Conservation (phyloP, 2,113 vertebrate genomes). For the Climacteris rufus region DNA sequence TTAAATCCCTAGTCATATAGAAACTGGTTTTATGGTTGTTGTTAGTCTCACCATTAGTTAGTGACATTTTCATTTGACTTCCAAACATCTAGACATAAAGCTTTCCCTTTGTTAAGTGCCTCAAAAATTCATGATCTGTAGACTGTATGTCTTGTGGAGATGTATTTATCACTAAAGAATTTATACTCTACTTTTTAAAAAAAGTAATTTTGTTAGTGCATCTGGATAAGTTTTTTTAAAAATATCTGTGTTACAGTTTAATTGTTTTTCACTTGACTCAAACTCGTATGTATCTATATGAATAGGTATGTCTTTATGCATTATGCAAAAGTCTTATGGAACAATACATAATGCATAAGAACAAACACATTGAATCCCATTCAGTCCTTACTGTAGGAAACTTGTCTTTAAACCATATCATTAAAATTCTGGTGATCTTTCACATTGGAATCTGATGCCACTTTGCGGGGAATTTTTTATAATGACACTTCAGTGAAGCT, state of each 20-base stretch:
- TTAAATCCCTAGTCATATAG: background rate
- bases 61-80: background rate
- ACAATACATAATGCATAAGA: background rate
- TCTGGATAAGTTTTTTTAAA: background rate
- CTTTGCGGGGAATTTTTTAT: background rate
- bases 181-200: background rate
- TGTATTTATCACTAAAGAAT: background rate
- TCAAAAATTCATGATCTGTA: background rate
- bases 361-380: background rate
- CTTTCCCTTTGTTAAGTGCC: background rate
- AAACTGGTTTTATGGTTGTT: background rate
- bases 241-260: background rate
- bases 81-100: background rate
- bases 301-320: background rate
- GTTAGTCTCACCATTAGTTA: background rate
- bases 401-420: background rate
- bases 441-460: background rate
- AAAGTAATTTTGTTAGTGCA: background rate
- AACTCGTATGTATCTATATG: background rate
- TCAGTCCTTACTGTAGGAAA: background rate
- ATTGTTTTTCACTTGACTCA: background rate
- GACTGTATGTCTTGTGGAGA: background rate
- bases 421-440: background rate
- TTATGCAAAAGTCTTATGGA: background rate
- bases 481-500: background rate